Conservation (phyloP, 2,888 invertebrate genomes). For the Ochropleura plecta region DNA sequence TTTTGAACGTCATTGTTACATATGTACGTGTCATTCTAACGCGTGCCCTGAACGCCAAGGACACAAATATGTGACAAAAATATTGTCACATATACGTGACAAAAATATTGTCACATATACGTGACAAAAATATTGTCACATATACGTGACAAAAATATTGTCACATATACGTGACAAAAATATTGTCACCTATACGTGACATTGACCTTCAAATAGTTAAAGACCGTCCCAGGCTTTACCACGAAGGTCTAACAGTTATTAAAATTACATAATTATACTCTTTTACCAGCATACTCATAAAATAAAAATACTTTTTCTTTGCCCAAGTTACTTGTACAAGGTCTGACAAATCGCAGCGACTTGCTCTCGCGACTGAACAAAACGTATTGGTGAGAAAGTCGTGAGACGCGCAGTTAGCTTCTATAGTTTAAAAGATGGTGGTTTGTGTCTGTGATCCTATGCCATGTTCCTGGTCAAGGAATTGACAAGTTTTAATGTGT, state of each 20-base stretch:
- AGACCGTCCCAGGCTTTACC: not conserved
- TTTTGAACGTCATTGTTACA: too few species aligned
- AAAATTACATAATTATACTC: not conserved
- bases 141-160: too few species aligned
- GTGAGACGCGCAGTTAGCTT: conserved; percentile 32
- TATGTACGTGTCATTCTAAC: too few species aligned
- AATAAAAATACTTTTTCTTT: not conserved
- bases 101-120: too few species aligned
- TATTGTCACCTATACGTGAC: too few species aligned
- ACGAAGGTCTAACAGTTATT: not conserved
- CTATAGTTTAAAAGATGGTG: conserved; percentile 32
- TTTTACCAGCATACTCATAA: not conserved
- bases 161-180: too few species aligned
- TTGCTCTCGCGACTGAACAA: conserved; percentile 41
- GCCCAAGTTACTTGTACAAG: not conserved
- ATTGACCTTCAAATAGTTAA: too few species aligned
- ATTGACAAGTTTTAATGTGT: conserved; percentile 55
- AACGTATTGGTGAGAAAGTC: conserved; percentile 19
- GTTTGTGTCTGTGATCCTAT: conserved; percentile 57
- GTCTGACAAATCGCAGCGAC: conserved; percentile 34
- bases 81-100: too few species aligned
- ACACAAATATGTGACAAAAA: too few species aligned
- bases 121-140: too few species aligned
- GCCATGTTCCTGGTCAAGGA: conserved; percentile 56
- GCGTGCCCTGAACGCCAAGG: too few species aligned